A percentile compares a stretch with the other conserved stretches of the same genome.
These are phyloP conservation scores for Riptortus pedestris DNA, from an alignment of 1,140 invertebrate genomes.

Conservation along the genomic window DNA sequence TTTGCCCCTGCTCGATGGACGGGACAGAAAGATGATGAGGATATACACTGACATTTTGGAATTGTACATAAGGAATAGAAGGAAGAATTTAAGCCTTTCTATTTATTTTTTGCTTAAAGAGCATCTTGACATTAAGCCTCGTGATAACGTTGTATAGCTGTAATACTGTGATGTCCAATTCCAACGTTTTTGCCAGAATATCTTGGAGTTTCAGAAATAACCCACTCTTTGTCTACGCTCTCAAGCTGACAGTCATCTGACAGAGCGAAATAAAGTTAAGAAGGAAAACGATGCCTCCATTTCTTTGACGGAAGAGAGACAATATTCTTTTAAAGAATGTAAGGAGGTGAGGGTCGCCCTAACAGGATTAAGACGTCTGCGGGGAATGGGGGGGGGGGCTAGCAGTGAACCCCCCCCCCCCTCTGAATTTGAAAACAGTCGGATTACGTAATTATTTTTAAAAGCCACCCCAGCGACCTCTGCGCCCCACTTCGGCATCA, in stretches of 20 bases:
- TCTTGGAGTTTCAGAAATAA: background rate
- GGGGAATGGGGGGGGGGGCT: background rate
- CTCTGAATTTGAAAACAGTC: slow-evolving; percentile 12
- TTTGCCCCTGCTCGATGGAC: too few relatives aligned
- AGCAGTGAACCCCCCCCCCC: too few relatives aligned
- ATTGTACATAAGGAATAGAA: too few relatives aligned
- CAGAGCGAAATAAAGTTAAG: background rate
- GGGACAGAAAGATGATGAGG: too few relatives aligned
- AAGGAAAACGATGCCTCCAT: background rate
- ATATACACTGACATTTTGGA: too few relatives aligned
- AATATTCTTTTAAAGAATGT: background rate
- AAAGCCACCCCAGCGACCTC: slow-evolving; percentile 11
- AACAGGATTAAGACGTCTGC: background rate
- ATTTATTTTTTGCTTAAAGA: too few relatives aligned
- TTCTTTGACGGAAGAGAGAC: background rate
- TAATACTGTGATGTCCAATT: too few relatives aligned
- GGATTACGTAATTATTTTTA: slow-evolving; percentile 21
- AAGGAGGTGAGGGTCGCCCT: background rate
- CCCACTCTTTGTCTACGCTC: background rate
- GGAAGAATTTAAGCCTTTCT: too few relatives aligned
- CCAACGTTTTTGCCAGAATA: background rate
- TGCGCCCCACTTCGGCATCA: background rate
- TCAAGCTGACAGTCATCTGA: background rate
- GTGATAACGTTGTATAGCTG: too few relatives aligned
- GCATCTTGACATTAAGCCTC: too few relatives aligned